Evolutionary conservation across 2,888 invertebrate genomes (phyloP), one percentile per base, ranked within the genome.

Genomic region (Agrotis exclamationis): DNA sequence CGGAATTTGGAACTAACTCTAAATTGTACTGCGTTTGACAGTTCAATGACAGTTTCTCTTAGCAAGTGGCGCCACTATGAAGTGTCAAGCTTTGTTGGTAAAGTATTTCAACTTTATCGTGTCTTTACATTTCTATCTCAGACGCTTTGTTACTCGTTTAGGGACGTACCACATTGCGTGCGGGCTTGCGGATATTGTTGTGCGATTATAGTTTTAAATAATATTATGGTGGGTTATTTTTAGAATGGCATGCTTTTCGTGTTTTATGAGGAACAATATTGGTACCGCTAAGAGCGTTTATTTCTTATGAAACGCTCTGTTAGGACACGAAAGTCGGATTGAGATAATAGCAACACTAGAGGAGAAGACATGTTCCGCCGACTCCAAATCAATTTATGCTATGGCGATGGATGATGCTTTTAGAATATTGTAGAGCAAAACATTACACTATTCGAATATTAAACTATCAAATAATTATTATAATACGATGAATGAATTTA

Each of bases 81-180:
- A 18, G 18, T 28, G 0, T 28, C 54, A 54, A 54, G 54, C 18
- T 54, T 28, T 18, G 2, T 18, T 54, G 11, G 54, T 3, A 1
- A 18, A 28, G 18, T 18, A 18, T 18, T 67, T 63, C 57, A 58
- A 72, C 69, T 68, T 69, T 56, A 66, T 71, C 75, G 60, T 84
- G 63, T 74, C 63, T 67, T 84, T 80, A 73, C 50, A 45, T 65
- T 64, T 67, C 56, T 68, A 62, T 72, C 72, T 58, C 54, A 39
- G 63, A 9, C 28, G 70, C 70, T 82, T 84, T 71, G 72, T 79
- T 72, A 60, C 39, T 68, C 67, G 54, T 80, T 82, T 73, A 82
- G 69, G 57, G 67, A 72, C 73, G 67, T 67, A 60, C 69, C 22
- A 24, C 33, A 28, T 82, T 74, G 68, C 71, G 76, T 82, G 58